Evolutionary conservation across 37 sponge, comb jelly and placozoan species (phyloP).

Genomic region (Oscarella lobularis): DNA sequence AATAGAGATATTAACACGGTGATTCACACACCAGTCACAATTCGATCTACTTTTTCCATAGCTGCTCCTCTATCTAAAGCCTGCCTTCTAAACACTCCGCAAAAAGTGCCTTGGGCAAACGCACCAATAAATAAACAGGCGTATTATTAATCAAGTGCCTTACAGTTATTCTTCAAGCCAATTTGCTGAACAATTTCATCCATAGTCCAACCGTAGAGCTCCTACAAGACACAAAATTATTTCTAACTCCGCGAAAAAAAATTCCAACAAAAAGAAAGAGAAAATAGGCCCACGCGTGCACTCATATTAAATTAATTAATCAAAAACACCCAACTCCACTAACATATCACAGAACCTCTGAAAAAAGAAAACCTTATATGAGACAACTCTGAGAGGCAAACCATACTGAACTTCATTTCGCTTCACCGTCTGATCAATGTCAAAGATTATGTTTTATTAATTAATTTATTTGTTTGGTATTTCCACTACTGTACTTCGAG

Average conservation of each 20-base stretch:
- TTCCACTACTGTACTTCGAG: constrained; percentile 45
- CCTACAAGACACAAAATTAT: not conserved
- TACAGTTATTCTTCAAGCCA: constrained; percentile 87
- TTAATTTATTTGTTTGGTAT: too few species aligned
- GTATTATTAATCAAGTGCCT: not conserved
- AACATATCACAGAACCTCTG: too few species aligned
- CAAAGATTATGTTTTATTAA: not conserved
- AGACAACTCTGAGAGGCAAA: constrained; percentile 81
- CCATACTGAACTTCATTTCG: constrained; percentile 77
- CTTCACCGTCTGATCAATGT: constrained; percentile 41
- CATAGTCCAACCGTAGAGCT: constrained; percentile 99
- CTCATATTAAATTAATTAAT: too few species aligned
- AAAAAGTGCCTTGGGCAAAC: constrained; percentile 67
- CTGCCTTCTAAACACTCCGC: constrained; percentile 97
- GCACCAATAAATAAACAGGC: too few species aligned
- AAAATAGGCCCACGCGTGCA: too few species aligned
- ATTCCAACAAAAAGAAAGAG: too few species aligned
- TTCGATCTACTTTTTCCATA: constrained; percentile 71
- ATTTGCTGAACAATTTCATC: constrained; percentile 92
- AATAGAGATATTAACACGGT: not conserved
- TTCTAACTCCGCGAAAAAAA: not conserved
- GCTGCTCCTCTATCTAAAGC: constrained; percentile 92
- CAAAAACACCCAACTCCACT: constrained; percentile 36
- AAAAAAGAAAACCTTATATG: constrained; percentile 42
- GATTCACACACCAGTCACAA: too few species aligned